Base-by-base conservation (phyloP, 1,140 invertebrate genomes). In the Lepidurus arcticus region DNA sequence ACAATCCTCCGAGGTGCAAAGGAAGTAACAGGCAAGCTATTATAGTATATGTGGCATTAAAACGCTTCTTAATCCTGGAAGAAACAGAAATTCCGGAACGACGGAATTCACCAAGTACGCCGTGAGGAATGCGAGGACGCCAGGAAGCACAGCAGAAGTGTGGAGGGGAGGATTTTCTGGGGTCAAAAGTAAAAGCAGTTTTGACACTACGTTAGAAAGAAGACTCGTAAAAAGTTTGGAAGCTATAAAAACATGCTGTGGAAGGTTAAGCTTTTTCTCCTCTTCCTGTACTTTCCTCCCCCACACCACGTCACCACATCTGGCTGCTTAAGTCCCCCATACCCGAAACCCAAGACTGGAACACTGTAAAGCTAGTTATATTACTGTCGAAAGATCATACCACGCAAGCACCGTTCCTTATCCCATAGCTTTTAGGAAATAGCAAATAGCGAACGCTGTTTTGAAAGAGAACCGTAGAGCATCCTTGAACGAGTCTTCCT, bases 351-450 rank as follows among this genome's bases (percentile, higher is more conserved):
- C 53, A 65, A 65, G 53, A 65, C 53, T 65, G 53, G 53, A 65
- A 65, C 53, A 65, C 53, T 13, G 53, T 65, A 16, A 65, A 65
- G 53, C 53, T 7, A 65, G 53, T 65, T 65, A 65, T 65, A 65
- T 65, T 65, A 65, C 53, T 65, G 53, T 65, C 53, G 53, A 21
- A 65, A 65, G 53, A 65, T 65, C 53, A 65, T 47, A 47, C 45
- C 53, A 16, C 16, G 53, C 16, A 21, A 21, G 53, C 53, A 65
- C 6, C 53, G 9, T 65, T 65, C 53, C 53, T 21, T 65, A 65
- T 65, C 53, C 16, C 53, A 7, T 7, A 65, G 13, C 53, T 13
- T 65, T 21, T 7, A 65, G 13, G 53, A 65, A 65, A 65, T 65
- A 65, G 53, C 53, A 16, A 65, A 65, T 21, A 9, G 13, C 16